phyloP scores from a whole-genome alignment of 2,797 vertebrate genomes.

The Nannoperca obscura region DNA sequence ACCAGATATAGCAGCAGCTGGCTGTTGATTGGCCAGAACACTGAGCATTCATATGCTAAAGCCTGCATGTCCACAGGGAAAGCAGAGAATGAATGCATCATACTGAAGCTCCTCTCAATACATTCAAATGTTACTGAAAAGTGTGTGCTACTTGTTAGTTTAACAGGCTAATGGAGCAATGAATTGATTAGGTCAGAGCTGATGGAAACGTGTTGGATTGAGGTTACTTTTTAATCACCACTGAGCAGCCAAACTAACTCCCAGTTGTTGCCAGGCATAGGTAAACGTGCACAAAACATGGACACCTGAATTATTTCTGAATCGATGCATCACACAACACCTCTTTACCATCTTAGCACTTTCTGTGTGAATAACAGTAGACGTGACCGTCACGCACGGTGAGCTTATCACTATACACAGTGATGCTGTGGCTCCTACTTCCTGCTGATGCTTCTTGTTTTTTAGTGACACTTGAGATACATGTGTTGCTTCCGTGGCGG shows the following conservation, averaged over 20 bases:
- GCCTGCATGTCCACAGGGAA: not conserved
- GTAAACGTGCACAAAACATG: not conserved
- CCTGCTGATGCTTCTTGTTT: too few species aligned
- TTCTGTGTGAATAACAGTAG: not conserved
- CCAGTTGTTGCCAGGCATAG: too few species aligned
- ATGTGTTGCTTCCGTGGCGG: not conserved
- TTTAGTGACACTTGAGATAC: too few species aligned
- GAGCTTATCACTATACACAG: too few species aligned
- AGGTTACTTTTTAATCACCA: not conserved
- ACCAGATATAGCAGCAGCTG: constrained; percentile 20
- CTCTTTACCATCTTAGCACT: too few species aligned
- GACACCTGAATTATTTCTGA: too few species aligned
- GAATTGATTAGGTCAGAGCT: not conserved
- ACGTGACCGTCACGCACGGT: too few species aligned
- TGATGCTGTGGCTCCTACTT: too few species aligned
- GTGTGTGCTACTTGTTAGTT: not conserved
- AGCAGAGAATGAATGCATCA: not conserved
- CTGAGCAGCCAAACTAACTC: not conserved
- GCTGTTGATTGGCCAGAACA: constrained; percentile 18
- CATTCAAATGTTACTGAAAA: too few species aligned
- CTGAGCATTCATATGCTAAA: constrained; percentile 46
- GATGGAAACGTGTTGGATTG: not conserved
- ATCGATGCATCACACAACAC: too few species aligned
- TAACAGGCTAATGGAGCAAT: not conserved
- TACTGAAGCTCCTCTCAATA: not conserved